Conservation (phyloP, 2,113 vertebrate species). For the Rhinoptilus africanus region DNA sequence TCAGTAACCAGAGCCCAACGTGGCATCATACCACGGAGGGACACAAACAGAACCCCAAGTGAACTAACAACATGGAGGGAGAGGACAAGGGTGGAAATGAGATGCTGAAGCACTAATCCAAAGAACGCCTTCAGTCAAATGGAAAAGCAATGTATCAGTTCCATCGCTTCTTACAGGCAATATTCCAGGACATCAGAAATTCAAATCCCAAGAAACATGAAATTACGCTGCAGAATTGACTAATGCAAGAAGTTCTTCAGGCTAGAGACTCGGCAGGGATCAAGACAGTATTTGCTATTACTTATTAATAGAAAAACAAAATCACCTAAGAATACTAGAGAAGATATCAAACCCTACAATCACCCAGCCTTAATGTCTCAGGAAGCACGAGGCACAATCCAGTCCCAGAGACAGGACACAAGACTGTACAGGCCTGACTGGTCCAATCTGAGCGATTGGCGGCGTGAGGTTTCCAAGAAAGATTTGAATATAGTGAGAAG, state of each 20-base stretch:
- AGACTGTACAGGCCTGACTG: not conserved
- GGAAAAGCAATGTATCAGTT: not conserved
- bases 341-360: not conserved
- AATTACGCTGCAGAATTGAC: not conserved
- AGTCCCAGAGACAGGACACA: not conserved
- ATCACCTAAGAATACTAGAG: rapidly evolving
- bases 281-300: not conserved
- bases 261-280: not conserved
- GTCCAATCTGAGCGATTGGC: rapidly evolving
- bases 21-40: not conserved
- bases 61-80: not conserved
- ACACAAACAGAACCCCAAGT: not conserved
- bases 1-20: not conserved
- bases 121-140: not conserved
- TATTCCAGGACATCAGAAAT: not conserved
- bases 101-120: not conserved
- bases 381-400: not conserved
- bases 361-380: not conserved
- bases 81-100: not conserved
- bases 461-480: not conserved
- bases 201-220: not conserved
- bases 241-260: not conserved
- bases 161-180: not conserved
- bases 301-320: not conserved
- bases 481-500: not conserved